Evolutionary conservation across 2,888 invertebrate species (phyloP).

Genomic region (Drosophila nr. perissopoda): DNA sequence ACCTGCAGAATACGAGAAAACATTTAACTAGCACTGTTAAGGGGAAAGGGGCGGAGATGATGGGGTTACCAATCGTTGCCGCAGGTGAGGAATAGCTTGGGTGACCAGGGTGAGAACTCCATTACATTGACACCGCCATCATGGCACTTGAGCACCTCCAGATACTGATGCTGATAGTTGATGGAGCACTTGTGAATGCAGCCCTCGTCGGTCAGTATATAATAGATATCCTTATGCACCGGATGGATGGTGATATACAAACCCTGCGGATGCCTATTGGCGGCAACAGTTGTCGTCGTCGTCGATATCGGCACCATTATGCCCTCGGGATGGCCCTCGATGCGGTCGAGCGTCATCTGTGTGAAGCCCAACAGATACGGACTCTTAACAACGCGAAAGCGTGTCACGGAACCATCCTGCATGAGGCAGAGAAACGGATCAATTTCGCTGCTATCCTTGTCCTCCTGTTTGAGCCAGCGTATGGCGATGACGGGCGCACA

Average conservation of each 20-base stretch:
- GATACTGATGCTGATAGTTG: slow-evolving; percentile 91
- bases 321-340: slow-evolving; percentile 89
- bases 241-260: slow-evolving; percentile 89
- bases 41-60: fast-evolving
- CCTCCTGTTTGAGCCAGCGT: slow-evolving; percentile 86
- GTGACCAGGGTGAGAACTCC: slow-evolving; percentile 90
- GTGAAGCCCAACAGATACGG: slow-evolving; percentile 87
- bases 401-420: slow-evolving; percentile 88
- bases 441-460: slow-evolving; percentile 81
- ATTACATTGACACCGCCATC: slow-evolving; percentile 91
- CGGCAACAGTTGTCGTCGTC: slow-evolving; percentile 76
- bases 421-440: slow-evolving; percentile 87
- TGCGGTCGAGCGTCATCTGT: slow-evolving; percentile 88
- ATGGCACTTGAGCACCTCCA: slow-evolving; percentile 90
- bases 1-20: slow-evolving; percentile 73
- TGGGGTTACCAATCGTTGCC: slow-evolving; percentile 89
- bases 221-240: slow-evolving; percentile 87
- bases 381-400: slow-evolving; percentile 86
- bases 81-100: slow-evolving; percentile 89
- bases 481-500: slow-evolving; percentile 89
- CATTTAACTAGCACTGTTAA: neutral
- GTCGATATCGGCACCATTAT: slow-evolving; percentile 76
- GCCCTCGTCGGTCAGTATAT: slow-evolving; percentile 94
- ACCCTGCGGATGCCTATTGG: slow-evolving; percentile 88
- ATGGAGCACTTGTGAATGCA: slow-evolving; percentile 92